These are phyloP conservation scores for Lapara coniferarum DNA, from an alignment of 2,888 invertebrate genomes.

Conservation along the genomic window DNA sequence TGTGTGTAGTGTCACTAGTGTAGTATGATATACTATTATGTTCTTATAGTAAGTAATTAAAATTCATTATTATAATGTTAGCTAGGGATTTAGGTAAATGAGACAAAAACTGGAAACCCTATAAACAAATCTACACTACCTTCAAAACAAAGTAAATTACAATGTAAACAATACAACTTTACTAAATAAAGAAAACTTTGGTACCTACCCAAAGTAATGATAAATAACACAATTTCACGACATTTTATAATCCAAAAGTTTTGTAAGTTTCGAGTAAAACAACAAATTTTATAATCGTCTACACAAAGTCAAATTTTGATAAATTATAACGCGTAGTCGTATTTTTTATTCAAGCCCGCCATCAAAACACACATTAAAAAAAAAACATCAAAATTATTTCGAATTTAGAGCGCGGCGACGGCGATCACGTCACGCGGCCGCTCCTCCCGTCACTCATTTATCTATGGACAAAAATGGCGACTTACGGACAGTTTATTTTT, in stretches of 20 bases:
- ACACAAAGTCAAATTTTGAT: not conserved
- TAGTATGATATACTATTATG: not conserved
- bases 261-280: not conserved
- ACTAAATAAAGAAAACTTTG: no score
- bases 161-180: no score
- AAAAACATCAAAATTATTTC: constrained; percentile 27
- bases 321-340: no score
- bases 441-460: constrained; percentile 60
- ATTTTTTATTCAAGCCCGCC: no score
- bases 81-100: no score
- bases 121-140: no score
- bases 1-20: no score
- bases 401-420: constrained; percentile 51
- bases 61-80: no score
- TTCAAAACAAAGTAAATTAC: no score
- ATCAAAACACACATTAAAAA: constrained; percentile 24
- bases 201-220: not conserved
- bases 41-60: no score
- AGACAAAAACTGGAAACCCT: no score
- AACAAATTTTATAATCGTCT: not conserved
- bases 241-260: constrained; percentile 3
- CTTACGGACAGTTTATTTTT: constrained; percentile 66
- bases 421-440: constrained; percentile 52
- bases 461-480: constrained; percentile 69
- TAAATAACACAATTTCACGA: constrained; percentile 7